phyloP scores from a whole-genome alignment of 2,888 invertebrate species.

The Clostera curtula region DNA sequence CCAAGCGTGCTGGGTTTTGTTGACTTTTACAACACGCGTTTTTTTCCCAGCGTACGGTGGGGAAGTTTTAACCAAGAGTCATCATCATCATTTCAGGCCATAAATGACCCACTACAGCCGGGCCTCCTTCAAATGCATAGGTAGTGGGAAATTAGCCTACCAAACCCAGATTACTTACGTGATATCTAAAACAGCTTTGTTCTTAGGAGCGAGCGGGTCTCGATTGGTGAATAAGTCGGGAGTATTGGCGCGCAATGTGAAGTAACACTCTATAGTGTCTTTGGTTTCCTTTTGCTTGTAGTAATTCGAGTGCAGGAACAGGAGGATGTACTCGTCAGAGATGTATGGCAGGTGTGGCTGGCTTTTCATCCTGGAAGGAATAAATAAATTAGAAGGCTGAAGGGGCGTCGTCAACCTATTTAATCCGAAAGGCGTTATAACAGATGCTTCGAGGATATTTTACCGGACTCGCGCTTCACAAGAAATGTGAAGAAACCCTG shows the following conservation, averaged over 20 bases:
- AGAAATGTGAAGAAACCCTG: too few relatives aligned
- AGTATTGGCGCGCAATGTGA: conserved; percentile 73
- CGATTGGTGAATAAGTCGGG: conserved; percentile 76
- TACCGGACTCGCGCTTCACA: too few relatives aligned
- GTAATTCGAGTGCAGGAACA: conserved; percentile 78
- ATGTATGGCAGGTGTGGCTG: conserved; percentile 77
- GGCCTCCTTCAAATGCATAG: neutral
- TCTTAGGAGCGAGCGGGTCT: conserved; percentile 65
- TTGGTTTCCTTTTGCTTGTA: conserved; percentile 65
- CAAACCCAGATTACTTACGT: conserved; percentile 77
- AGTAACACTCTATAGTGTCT: conserved; percentile 68
- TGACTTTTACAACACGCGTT: too few relatives aligned
- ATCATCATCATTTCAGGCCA: too few relatives aligned
- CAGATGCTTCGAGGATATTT: too few relatives aligned
- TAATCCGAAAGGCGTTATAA: too few relatives aligned
- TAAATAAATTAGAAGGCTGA: neutral
- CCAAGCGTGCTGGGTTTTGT: too few relatives aligned
- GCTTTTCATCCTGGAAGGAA: conserved; percentile 73
- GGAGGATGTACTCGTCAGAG: conserved; percentile 77
- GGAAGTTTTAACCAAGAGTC: too few relatives aligned
- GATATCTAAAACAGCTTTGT: conserved; percentile 71
- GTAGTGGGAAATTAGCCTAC: too few relatives aligned
- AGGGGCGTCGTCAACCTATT: too few relatives aligned
- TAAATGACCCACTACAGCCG: too few relatives aligned
- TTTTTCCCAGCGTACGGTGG: too few relatives aligned